These are phyloP conservation scores for Tragelaphus buxtoni DNA, from an alignment of 2,113 vertebrate genomes.

Conservation along the genomic window DNA sequence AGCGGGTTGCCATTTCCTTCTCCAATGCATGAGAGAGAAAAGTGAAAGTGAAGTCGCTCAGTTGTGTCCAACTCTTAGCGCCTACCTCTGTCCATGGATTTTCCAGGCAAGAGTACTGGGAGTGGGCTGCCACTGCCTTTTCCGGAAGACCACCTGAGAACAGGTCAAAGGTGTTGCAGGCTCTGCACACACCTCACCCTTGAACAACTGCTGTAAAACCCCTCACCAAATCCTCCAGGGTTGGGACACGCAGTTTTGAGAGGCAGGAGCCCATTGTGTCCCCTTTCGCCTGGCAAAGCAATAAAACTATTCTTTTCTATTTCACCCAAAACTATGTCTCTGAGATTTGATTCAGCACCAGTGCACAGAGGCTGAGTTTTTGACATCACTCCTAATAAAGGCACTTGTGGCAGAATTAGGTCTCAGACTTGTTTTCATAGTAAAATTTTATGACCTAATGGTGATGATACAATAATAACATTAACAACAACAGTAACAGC, in stretches of 20 bases:
- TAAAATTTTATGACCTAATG: background rate
- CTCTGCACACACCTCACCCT: background rate
- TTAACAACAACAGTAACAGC: background rate
- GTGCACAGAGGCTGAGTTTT: background rate
- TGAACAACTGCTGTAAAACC: background rate
- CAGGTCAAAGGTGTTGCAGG: background rate
- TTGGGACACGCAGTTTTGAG: background rate
- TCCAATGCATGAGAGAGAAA: no score
- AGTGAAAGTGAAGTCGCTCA: no score
- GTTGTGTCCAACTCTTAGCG: no score
- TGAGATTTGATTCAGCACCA: background rate
- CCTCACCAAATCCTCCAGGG: background rate
- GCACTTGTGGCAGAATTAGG: background rate
- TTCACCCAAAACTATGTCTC: background rate
- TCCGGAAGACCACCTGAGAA: background rate
- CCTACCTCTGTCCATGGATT: no score
- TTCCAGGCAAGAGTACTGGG: no score
- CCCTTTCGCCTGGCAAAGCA: background rate
- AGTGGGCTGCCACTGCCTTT: no score
- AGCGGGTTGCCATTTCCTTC: no score
- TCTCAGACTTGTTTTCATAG: background rate
- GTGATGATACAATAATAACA: background rate
- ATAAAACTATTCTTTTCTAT: background rate
- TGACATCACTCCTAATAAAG: background rate
- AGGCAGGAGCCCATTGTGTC: background rate